phyloP scores from a whole-genome alignment of 2,113 vertebrate genomes.

The Athene cunicularia region DNA sequence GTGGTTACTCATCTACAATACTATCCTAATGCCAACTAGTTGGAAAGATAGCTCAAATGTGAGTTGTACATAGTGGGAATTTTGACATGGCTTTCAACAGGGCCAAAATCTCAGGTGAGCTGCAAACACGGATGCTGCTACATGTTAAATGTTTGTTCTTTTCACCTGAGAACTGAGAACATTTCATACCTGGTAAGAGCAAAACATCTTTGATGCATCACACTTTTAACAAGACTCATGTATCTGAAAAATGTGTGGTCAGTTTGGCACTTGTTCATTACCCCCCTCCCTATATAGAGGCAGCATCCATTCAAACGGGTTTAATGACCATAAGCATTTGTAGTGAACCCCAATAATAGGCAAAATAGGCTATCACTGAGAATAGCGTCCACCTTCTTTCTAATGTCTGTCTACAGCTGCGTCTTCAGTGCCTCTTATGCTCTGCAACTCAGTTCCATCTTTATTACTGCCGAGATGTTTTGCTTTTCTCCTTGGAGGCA shows the following conservation, averaged over 20 bases:
- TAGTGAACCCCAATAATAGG: not conserved
- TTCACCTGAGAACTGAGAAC: not conserved
- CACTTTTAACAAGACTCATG: not conserved
- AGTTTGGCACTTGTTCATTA: not conserved
- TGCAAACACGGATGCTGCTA: not conserved
- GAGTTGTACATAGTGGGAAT: not conserved
- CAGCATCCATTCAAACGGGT: not conserved
- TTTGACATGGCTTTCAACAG: not conserved
- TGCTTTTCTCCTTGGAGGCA: not conserved
- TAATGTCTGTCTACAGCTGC: not conserved
- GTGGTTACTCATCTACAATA: not conserved
- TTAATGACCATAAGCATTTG: not conserved
- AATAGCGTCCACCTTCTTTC: not conserved
- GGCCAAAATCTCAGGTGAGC: not conserved
- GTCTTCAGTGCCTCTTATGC: not conserved
- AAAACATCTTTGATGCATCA: not conserved
- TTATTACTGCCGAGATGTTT: not conserved
- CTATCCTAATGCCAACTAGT: not conserved
- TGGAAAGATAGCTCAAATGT: not conserved
- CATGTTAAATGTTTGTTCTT: not conserved
- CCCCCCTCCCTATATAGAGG: not conserved
- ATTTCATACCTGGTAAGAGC: not conserved
- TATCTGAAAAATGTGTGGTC: not conserved
- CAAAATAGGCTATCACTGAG: not conserved
- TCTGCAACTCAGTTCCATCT: not conserved